Percentiles rank a stretch among this genome's conserved stretches.
Conservation (phyloP, 2,113 vertebrate species). For the Acanthisitta chloris region DNA sequence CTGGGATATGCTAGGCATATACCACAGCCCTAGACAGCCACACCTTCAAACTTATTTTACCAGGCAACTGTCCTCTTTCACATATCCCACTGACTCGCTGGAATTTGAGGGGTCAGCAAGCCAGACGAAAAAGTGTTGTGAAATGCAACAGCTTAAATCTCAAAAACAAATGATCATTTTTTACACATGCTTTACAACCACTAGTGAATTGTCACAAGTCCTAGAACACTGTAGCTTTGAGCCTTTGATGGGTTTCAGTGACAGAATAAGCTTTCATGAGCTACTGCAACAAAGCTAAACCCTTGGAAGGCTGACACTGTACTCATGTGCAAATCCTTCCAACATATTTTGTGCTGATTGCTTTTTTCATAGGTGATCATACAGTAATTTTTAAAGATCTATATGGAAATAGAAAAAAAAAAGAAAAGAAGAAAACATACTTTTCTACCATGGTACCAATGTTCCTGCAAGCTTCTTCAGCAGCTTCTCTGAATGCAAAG, state of each 20-base stretch:
- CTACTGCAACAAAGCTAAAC: neutral
- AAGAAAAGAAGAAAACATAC: conserved; percentile 63
- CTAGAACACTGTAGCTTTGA: neutral
- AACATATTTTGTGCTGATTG: neutral
- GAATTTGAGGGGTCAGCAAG: neutral
- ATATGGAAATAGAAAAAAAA: neutral
- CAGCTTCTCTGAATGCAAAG: conserved; percentile 87
- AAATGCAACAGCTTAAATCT: neutral
- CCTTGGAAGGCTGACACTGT: neutral
- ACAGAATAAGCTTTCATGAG: neutral
- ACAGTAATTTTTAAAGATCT: neutral
- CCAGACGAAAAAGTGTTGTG: neutral
- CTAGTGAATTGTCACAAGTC: neutral
- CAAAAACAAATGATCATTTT: neutral
- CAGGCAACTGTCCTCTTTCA: neutral
- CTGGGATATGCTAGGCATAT: neutral
- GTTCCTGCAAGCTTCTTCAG: conserved; percentile 88
- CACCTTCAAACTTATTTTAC: neutral
- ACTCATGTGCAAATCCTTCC: neutral
- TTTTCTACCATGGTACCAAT: conserved; percentile 94
- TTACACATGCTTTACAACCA: neutral
- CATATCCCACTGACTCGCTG: neutral
- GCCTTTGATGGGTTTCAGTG: neutral
- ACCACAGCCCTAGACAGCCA: neutral
- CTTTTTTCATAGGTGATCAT: neutral